Conservation (phyloP, 2,113 vertebrate species). For the Notothenia coriiceps region DNA sequence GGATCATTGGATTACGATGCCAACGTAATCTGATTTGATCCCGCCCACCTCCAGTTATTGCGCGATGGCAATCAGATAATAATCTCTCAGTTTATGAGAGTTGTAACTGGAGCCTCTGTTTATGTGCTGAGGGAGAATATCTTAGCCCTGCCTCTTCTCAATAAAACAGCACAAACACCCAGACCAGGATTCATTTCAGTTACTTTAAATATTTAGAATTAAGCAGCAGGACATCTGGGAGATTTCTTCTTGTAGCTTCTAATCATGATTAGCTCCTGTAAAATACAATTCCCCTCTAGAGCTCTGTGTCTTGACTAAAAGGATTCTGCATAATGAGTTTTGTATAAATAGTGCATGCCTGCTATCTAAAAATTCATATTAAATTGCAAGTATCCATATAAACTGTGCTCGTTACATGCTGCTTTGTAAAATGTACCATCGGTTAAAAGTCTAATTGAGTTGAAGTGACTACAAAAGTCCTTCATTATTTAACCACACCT, state of each 20-base stretch:
- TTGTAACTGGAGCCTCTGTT: slow-evolving; percentile 12
- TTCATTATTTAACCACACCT: too few relatives aligned
- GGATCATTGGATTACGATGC: background rate
- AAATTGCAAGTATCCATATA: background rate
- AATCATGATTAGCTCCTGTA: background rate
- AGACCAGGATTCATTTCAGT: background rate
- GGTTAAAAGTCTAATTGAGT: background rate
- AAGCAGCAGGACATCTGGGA: background rate
- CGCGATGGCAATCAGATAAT: background rate
- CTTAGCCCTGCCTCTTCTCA: background rate
- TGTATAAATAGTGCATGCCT: background rate
- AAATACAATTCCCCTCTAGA: background rate
- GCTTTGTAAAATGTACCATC: too few relatives aligned
- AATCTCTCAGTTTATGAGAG: background rate
- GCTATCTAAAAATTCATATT: background rate
- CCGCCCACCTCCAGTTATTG: slow-evolving; percentile 9
- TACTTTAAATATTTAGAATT: background rate
- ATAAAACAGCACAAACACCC: slow-evolving; percentile 6
- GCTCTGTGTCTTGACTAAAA: background rate
- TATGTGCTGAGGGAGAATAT: slow-evolving; percentile 3
- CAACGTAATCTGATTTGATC: slow-evolving; percentile 22
- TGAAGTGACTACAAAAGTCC: background rate
- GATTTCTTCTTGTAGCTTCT: background rate
- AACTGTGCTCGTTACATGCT: background rate
- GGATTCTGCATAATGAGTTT: background rate